Conservation (phyloP, 2,113 vertebrate genomes). For the Xenotilapia leptura region DNA sequence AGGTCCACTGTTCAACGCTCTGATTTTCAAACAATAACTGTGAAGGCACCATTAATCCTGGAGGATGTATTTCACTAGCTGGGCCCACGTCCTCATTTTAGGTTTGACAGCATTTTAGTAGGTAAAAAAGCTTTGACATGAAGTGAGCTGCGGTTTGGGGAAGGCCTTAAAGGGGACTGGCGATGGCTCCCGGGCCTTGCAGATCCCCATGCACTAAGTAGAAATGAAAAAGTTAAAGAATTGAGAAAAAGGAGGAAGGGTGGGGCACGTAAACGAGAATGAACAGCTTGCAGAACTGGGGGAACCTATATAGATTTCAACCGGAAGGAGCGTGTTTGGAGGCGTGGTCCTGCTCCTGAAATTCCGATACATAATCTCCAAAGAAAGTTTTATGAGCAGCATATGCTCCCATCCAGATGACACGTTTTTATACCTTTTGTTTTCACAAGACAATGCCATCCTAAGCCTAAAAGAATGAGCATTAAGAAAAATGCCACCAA, state of each 20-base stretch:
- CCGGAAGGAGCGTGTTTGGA: fast-evolving
- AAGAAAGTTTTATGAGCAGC: background rate
- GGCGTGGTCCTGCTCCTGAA: background rate
- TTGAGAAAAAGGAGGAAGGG: background rate
- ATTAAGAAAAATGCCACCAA: background rate
- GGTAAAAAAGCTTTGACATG: fast-evolving
- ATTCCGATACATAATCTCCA: background rate
- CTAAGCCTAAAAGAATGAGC: background rate
- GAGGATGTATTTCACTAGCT: background rate
- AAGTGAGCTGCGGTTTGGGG: background rate
- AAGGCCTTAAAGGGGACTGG: fast-evolving
- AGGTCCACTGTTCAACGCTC: background rate
- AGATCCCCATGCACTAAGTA: background rate
- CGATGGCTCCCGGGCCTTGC: background rate
- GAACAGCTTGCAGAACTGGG: background rate
- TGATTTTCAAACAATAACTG: background rate
- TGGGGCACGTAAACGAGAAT: fast-evolving
- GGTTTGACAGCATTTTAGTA: fast-evolving
- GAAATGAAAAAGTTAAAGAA: background rate
- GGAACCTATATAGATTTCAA: background rate
- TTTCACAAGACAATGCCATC: background rate
- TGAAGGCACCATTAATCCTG: background rate
- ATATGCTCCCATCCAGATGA: background rate
- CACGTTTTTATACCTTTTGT: fast-evolving
- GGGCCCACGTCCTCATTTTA: background rate